Percentiles rank a stretch among this genome's conserved stretches.
These are phyloP conservation scores for Coptodon bakossiorum DNA, from an alignment of 2,113 vertebrate genomes.

Conservation along the genomic window DNA sequence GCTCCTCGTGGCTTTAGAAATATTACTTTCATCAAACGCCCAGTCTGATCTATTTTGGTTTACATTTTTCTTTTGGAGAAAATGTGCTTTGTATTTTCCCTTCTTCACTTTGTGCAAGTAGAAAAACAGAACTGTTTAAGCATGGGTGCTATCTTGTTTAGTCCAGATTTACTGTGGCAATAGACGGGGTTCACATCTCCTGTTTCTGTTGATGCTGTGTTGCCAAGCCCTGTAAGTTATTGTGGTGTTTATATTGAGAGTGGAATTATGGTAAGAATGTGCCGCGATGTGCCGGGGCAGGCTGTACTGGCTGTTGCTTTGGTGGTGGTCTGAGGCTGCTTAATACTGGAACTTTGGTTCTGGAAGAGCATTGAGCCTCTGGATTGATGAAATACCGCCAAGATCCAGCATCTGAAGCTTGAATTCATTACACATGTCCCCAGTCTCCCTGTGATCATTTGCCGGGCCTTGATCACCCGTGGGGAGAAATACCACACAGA, in stretches of 20 bases:
- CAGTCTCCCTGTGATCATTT: conserved; percentile 14
- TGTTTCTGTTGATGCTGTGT: conserved; percentile 9
- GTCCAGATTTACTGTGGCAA: conserved; percentile 15
- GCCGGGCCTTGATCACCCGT: conserved; percentile 3
- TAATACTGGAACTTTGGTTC: conserved; percentile 43
- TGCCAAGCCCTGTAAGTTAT: conserved; percentile 21
- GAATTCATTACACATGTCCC: conserved; percentile 47
- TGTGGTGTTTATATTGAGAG: conserved; percentile 38
- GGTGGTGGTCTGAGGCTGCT: conserved; percentile 52
- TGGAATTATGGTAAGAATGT: conserved; percentile 41
- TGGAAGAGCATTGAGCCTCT: conserved; percentile 36
- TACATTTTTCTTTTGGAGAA: conserved; percentile 2
- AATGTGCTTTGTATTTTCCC: conserved; percentile 29
- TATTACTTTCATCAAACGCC: conserved; percentile 16
- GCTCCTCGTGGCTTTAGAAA: conserved; percentile 3
- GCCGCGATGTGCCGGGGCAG: conserved; percentile 12
- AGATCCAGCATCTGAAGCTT: conserved; percentile 43
- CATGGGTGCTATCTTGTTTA: background rate
- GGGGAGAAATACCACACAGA: conserved; percentile 46
- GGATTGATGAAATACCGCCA: conserved; percentile 34
- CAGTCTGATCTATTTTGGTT: conserved; percentile 1
- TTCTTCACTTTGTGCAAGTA: background rate
- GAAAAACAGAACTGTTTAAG: conserved; percentile 22
- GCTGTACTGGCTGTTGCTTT: conserved; percentile 36
- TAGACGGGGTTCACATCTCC: background rate